phyloP scores from a whole-genome alignment of 2,113 vertebrate species.

The Chauna torquata region DNA sequence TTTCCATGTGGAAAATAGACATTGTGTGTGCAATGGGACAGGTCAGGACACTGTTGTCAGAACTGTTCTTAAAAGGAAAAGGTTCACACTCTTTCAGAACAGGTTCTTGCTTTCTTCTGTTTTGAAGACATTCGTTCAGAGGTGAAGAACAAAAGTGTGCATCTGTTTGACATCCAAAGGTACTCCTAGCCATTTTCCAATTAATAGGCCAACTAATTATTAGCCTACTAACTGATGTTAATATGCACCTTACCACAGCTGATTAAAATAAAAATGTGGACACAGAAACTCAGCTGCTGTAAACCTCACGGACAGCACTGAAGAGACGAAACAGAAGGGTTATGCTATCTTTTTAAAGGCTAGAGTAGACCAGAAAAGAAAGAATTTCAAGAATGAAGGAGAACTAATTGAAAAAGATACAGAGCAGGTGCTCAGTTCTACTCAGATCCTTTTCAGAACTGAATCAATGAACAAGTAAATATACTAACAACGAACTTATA shows the following conservation, averaged over 20 bases:
- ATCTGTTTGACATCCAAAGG: not conserved
- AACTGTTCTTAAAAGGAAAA: not conserved
- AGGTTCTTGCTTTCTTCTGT: not conserved
- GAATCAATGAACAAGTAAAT: constrained; percentile 3
- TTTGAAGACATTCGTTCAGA: not conserved
- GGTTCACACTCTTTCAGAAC: not conserved
- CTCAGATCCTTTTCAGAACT: not conserved
- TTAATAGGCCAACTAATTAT: not conserved
- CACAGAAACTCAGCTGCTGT: not conserved
- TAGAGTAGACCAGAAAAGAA: not conserved
- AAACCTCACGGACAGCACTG: not conserved
- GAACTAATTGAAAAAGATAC: not conserved
- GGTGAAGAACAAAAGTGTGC: not conserved
- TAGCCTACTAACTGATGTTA: not conserved
- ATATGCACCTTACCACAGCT: not conserved
- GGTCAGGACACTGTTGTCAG: not conserved
- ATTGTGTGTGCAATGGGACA: not conserved
- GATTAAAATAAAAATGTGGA: not conserved
- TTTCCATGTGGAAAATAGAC: not conserved
- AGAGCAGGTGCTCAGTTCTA: not conserved
- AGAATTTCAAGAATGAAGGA: not conserved
- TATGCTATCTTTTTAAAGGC: not conserved
- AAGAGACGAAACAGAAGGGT: not conserved
- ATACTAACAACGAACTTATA: not conserved
- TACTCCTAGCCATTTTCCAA: not conserved